These are phyloP conservation scores for Apantesis nais DNA, from an alignment of 2,888 invertebrate species.

Conservation along the genomic window DNA sequence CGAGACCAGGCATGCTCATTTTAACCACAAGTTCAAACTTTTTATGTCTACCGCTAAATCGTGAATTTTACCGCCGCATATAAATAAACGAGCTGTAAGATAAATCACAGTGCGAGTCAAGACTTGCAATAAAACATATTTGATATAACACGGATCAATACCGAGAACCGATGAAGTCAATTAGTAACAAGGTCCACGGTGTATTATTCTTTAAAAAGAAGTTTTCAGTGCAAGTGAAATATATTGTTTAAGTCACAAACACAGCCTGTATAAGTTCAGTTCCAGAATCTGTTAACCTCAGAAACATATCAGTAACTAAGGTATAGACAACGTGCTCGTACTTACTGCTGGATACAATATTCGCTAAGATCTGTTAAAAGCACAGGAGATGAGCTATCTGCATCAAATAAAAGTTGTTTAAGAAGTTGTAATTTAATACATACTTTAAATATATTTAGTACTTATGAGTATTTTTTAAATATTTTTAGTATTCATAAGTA, in stretches of 20 bases:
- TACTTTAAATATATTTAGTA: too few species aligned
- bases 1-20: constrained; percentile 40
- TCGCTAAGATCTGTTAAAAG: not conserved
- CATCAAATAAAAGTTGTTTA: not conserved
- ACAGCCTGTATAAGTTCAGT: not conserved
- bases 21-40: constrained; percentile 52
- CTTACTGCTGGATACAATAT: not conserved
- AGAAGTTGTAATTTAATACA: too few species aligned
- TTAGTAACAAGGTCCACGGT: constrained; percentile 17
- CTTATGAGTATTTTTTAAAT: too few species aligned
- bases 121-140: constrained; percentile 52
- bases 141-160: constrained; percentile 47
- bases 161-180: constrained; percentile 45
- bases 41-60: constrained; percentile 55
- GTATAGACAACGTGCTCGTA: too few species aligned
- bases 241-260: not conserved
- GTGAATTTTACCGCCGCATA: constrained; percentile 62
- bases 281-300: not conserved
- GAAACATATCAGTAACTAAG: not conserved
- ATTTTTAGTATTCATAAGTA: too few species aligned
- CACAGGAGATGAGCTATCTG: not conserved
- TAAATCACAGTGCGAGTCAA: constrained; percentile 55
- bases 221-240: not conserved
- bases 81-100: constrained; percentile 59
- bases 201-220: not conserved